phyloP scores from a whole-genome alignment of 1,140 invertebrate genomes.

The Drosophila rufa region DNA sequence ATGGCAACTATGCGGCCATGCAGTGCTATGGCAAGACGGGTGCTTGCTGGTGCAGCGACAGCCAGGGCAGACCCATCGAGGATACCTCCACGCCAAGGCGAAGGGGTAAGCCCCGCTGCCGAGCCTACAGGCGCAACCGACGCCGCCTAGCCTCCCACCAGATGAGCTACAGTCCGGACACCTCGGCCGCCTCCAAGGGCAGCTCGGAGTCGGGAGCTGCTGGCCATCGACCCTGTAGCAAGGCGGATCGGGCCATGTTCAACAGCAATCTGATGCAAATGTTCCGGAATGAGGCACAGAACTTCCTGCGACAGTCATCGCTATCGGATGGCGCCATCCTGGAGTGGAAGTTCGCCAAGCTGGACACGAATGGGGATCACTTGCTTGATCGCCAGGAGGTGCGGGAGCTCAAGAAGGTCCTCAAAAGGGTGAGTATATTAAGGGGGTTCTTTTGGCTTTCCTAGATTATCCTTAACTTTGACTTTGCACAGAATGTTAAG shows the following conservation, averaged over 20 bases:
- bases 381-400: conserved; percentile 92
- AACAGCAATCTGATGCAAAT: conserved; percentile 93
- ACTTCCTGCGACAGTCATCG: conserved; percentile 60
- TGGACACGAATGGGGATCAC: conserved; percentile 92
- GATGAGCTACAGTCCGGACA: conserved; percentile 41
- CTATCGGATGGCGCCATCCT: conserved; percentile 86
- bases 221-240: conserved; percentile 87
- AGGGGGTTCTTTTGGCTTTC: neutral
- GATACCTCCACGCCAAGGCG: conserved; percentile 89
- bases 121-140: conserved; percentile 79
- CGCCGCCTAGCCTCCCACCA: conserved; percentile 74
- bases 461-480: neutral
- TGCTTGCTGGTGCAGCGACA: conserved; percentile 90
- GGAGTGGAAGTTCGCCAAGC: conserved; percentile 94
- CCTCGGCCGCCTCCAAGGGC: conserved; percentile 27
- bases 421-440: conserved; percentile 89
- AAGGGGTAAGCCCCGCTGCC: conserved; percentile 89
- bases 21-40: conserved; percentile 93
- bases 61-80: conserved; percentile 91
- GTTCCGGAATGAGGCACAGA: conserved; percentile 92
- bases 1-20: conserved; percentile 93
- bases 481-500: conserved; percentile 88
- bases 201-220: conserved; percentile 48
- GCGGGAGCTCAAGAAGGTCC: conserved; percentile 90
- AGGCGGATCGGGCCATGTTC: conserved; percentile 90